Evolutionary conservation across 2,113 vertebrate species (phyloP).

Genomic region (Oceanodroma tethys): DNA sequence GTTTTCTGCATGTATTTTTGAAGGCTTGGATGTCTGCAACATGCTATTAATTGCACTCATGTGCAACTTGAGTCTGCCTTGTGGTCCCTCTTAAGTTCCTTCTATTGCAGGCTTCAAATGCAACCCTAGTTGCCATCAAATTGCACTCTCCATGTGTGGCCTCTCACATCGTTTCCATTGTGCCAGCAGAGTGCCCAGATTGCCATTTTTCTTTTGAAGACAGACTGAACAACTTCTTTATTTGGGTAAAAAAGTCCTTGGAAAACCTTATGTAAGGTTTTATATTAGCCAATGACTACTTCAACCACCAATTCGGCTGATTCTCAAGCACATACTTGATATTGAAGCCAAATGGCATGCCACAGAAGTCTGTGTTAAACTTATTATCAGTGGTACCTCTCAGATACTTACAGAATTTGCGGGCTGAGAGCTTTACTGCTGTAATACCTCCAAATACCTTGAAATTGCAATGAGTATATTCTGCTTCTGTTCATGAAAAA

Average conservation of each 20-base stretch:
- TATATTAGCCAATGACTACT: neutral
- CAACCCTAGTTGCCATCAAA: neutral
- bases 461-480: neutral
- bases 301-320: neutral
- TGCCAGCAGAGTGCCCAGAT: neutral
- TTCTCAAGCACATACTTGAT: neutral
- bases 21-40: neutral
- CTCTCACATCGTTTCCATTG: neutral
- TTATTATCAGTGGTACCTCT: neutral
- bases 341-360: neutral
- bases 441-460: slow-evolving; percentile 7
- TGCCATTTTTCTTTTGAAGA: neutral
- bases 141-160: neutral
- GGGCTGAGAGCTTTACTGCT: slow-evolving; percentile 1
- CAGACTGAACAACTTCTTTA: neutral
- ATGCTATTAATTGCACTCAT: neutral
- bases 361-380: neutral
- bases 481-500: neutral
- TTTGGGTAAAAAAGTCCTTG: neutral
- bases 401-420: neutral
- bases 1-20: neutral
- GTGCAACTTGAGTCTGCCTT: neutral
- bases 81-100: neutral
- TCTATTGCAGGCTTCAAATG: neutral
- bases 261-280: neutral